These are phyloP conservation scores for Mizuhopecten yessoensis DNA, from an alignment of 1,140 invertebrate genomes.

Conservation along the genomic window DNA sequence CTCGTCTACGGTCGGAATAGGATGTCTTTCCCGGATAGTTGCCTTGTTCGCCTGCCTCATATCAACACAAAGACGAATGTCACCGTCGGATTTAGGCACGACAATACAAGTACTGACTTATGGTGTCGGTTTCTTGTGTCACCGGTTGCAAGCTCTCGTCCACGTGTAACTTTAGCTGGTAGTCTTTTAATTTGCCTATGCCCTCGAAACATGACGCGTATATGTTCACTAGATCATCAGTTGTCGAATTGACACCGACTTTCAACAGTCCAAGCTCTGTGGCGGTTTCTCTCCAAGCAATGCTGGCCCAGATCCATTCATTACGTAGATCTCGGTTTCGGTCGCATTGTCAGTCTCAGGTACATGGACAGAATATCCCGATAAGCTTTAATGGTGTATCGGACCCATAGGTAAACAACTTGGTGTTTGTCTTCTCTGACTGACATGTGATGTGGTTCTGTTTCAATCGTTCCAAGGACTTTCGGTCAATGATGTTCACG, in stretches of 20 bases:
- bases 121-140: constrained; percentile 59
- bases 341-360: background rate
- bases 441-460: constrained; percentile 23
- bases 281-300: constrained; percentile 44
- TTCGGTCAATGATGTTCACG: constrained; percentile 45
- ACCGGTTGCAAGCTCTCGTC: constrained; percentile 64
- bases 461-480: constrained; percentile 44
- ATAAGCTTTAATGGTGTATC: constrained; percentile 47
- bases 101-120: constrained; percentile 75
- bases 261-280: constrained; percentile 41
- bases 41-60: constrained; percentile 73
- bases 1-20: constrained; percentile 75
- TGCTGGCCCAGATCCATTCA: background rate
- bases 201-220: constrained; percentile 42
- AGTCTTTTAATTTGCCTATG: constrained; percentile 52
- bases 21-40: constrained; percentile 71
- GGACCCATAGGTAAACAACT: constrained; percentile 56
- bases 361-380: constrained; percentile 46
- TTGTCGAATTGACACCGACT: background rate
- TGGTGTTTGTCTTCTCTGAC: constrained; percentile 5
- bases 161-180: constrained; percentile 68
- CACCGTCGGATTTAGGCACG: constrained; percentile 68
- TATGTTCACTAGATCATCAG: background rate
- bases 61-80: constrained; percentile 77
- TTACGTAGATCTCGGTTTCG: background rate